Conservation (phyloP, 2,888 invertebrate genomes). For the Hirudinaria manillensis region DNA sequence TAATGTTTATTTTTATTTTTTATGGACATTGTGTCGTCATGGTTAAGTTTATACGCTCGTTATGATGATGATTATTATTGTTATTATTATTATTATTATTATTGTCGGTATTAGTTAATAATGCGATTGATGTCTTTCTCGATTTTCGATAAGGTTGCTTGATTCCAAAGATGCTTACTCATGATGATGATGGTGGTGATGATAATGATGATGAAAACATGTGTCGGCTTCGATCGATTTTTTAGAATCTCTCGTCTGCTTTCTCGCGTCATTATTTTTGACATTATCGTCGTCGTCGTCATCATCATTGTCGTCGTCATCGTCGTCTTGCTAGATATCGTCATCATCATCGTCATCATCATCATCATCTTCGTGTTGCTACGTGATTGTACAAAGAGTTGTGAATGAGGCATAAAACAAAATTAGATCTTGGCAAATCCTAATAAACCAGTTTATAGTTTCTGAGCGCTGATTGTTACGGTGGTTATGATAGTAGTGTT, state of each 20-base stretch:
- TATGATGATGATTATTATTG: background rate
- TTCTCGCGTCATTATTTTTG: background rate
- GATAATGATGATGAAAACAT: background rate
- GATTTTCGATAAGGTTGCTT: no score
- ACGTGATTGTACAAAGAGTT: background rate
- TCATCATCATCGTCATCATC: slow-evolving; percentile 24
- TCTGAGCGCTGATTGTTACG: background rate
- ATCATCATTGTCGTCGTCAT: slow-evolving; percentile 19
- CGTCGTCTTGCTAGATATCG: background rate
- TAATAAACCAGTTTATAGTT: no score
- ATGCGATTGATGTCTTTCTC: no score
- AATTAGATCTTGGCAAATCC: no score
- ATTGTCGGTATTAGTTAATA: no score
- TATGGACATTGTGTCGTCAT: no score
- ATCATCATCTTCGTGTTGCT: slow-evolving; percentile 3
- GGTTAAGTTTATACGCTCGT: no score
- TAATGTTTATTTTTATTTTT: background rate
- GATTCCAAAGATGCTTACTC: background rate
- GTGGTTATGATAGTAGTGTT: background rate
- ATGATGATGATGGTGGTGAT: background rate
- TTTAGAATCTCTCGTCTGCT: background rate
- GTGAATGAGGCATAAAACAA: no score
- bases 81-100: background rate
- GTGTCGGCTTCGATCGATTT: background rate
- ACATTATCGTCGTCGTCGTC: slow-evolving; percentile 14